Conservation (phyloP, 2,797 vertebrate species). For the Phoxinus dragarum region DNA sequence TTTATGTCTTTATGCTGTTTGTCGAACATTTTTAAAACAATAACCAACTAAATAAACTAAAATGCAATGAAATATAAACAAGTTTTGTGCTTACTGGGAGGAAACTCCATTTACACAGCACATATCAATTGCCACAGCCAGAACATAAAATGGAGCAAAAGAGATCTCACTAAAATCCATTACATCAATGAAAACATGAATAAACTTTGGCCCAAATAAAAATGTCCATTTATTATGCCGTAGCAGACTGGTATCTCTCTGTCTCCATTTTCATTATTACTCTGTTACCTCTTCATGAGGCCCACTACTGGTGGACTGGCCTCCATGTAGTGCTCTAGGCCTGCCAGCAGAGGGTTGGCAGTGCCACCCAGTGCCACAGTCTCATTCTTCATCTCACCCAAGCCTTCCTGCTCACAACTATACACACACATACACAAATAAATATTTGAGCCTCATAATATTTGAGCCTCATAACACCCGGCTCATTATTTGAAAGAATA, state of each 20-base stretch:
- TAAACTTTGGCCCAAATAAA: background rate
- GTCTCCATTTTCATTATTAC: slow-evolving; percentile 60
- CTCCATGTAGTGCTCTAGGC: slow-evolving; percentile 74
- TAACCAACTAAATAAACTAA: background rate
- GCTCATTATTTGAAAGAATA: background rate
- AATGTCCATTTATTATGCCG: background rate
- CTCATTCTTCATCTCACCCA: slow-evolving; percentile 71
- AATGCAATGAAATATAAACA: background rate
- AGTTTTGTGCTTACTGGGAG: background rate
- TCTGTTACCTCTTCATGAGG: slow-evolving; percentile 73
- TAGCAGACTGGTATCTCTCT: slow-evolving; percentile 38
- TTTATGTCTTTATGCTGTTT: background rate
- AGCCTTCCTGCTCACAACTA: slow-evolving; percentile 57
- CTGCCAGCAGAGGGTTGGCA: slow-evolving; percentile 76
- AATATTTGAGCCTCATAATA: slow-evolving; percentile 26
- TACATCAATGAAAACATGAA: slow-evolving; percentile 4
- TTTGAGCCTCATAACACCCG: background rate
- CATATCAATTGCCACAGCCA: slow-evolving; percentile 26
- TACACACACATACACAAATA: slow-evolving; percentile 33
- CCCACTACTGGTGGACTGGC: slow-evolving; percentile 64
- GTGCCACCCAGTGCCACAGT: slow-evolving; percentile 60
- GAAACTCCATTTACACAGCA: background rate
- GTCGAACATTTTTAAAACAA: background rate
- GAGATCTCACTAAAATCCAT: slow-evolving; percentile 38
- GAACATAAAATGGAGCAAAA: slow-evolving; percentile 47